phyloP scores from a whole-genome alignment of 2,888 invertebrate genomes.

The Anoplius nigerrimus region DNA sequence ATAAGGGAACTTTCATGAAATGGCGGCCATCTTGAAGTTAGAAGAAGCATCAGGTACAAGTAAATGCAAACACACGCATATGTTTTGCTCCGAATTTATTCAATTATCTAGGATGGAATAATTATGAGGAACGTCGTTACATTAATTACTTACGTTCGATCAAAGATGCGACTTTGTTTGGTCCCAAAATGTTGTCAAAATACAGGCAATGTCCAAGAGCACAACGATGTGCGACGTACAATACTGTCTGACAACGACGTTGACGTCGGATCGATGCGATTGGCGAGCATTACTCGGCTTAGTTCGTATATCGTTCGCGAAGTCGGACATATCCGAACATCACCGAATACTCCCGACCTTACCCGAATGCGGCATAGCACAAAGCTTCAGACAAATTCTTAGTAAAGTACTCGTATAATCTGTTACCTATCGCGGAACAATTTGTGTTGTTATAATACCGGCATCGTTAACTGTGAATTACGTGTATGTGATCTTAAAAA shows the following conservation, averaged over 20 bases:
- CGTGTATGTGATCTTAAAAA: no score
- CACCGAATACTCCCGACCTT: slow-evolving; percentile 7
- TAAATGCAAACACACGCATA: slow-evolving; percentile 62
- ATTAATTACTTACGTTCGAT: slow-evolving; percentile 63
- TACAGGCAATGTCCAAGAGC: slow-evolving; percentile 62
- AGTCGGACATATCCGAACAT: slow-evolving; percentile 11
- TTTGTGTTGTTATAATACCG: no score
- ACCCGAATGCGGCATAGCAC: slow-evolving; percentile 27
- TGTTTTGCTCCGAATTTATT: slow-evolving; percentile 35
- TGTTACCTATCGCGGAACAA: no score
- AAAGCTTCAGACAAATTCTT: background rate
- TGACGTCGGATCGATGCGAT: slow-evolving; percentile 69
- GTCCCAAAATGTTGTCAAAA: slow-evolving; percentile 64
- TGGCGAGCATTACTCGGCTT: slow-evolving; percentile 58
- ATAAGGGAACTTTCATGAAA: slow-evolving; percentile 63
- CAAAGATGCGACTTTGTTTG: slow-evolving; percentile 60
- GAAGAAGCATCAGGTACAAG: slow-evolving; percentile 57
- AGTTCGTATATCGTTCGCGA: slow-evolving; percentile 46
- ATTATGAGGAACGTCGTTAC: slow-evolving; percentile 3
- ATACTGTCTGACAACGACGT: slow-evolving; percentile 70
- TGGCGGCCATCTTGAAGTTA: slow-evolving; percentile 69
- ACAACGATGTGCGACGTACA: slow-evolving; percentile 61
- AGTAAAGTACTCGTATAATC: background rate
- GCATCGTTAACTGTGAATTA: no score
- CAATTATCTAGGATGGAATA: slow-evolving; percentile 19